Conservation (phyloP, 1,140 invertebrate genomes). For the Drosophila melanica region DNA sequence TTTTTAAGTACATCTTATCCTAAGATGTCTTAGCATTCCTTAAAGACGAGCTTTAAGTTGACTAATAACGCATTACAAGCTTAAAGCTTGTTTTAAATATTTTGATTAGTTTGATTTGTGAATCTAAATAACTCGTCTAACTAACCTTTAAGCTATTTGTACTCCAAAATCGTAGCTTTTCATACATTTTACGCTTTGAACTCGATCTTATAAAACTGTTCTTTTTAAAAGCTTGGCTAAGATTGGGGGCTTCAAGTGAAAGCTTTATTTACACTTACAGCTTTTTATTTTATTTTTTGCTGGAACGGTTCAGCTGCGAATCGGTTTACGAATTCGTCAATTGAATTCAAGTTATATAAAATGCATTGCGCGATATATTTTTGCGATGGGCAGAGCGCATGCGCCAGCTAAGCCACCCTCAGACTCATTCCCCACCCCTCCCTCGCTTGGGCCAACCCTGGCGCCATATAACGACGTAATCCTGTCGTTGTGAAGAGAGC, state of each 20-base stretch:
- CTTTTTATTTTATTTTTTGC: no score
- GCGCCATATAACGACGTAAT: slow-evolving; percentile 75
- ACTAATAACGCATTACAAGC: background rate
- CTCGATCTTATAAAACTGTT: no score
- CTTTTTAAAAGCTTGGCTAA: background rate
- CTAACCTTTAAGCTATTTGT: no score
- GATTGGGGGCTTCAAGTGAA: no score
- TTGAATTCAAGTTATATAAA: slow-evolving; percentile 63
- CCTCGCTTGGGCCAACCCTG: slow-evolving; percentile 37
- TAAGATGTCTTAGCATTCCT: no score
- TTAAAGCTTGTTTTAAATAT: background rate
- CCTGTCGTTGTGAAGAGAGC: slow-evolving; percentile 35
- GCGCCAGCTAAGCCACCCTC: slow-evolving; percentile 23
- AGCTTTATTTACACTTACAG: background rate
- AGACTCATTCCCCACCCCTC: background rate
- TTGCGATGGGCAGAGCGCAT: slow-evolving; percentile 44
- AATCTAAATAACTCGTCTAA: no score
- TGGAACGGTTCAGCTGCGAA: slow-evolving; percentile 12
- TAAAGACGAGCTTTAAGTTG: no score
- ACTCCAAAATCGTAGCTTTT: no score
- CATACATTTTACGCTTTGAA: no score
- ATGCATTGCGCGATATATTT: slow-evolving; percentile 55
- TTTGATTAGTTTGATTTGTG: no score
- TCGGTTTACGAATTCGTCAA: background rate
- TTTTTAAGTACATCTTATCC: no score